A percentile compares a stretch with the other conserved stretches of the same genome.
Conservation (phyloP, 2,888 invertebrate genomes). For the Nemapogon koenigi region DNA sequence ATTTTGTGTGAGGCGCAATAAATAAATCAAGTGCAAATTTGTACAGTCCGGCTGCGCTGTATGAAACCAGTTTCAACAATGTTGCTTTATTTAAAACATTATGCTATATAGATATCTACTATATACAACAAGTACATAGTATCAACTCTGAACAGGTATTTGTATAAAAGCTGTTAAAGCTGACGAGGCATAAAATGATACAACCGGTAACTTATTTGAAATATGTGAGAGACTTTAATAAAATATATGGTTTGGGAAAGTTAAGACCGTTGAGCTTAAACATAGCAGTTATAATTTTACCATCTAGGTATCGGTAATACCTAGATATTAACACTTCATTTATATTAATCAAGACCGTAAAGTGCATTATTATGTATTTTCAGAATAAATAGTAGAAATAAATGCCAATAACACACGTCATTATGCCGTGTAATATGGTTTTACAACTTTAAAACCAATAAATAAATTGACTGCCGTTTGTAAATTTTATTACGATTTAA, state of each 20-base stretch:
- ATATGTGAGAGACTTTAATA: constrained; percentile 3
- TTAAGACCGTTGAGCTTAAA: background rate
- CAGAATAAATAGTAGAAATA: constrained; percentile 41
- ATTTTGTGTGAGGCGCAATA: constrained; percentile 46
- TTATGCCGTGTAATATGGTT: constrained; percentile 61
- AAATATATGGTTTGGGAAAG: background rate
- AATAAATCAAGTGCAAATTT: constrained; percentile 58
- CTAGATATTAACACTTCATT: background rate
- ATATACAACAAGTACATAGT: too few species aligned
- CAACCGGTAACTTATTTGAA: constrained; percentile 4
- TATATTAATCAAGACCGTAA: background rate
- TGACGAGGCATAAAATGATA: constrained; percentile 2
- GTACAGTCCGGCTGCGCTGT: constrained; percentile 38
- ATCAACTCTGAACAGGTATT: constrained; percentile 3
- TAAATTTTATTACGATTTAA: constrained; percentile 64
- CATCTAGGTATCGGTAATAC: too few species aligned
- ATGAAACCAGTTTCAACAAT: constrained; percentile 34
- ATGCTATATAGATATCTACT: background rate
- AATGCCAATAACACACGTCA: constrained; percentile 60
- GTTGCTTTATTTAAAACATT: constrained; percentile 15
- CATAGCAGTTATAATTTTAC: background rate
- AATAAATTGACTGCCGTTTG: constrained; percentile 62
- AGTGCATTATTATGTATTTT: constrained; percentile 5
- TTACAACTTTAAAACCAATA: constrained; percentile 61
- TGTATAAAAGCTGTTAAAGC: constrained; percentile 2